Base-by-base conservation (phyloP, 2,797 vertebrate genomes). In the Bucorvus abyssinicus region DNA sequence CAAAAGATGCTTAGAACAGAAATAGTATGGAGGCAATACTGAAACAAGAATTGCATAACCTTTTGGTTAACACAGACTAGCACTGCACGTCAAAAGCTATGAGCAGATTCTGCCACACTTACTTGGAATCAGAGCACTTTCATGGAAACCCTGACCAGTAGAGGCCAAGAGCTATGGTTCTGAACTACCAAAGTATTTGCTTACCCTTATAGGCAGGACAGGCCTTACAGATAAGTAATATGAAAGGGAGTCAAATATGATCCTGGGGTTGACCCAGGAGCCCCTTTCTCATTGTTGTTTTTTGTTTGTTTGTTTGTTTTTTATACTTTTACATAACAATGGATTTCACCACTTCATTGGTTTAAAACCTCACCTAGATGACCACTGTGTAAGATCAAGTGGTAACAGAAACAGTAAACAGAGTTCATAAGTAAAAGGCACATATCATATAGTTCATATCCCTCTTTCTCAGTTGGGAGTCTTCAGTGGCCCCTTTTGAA, bases 361-460 rank as follows among this genome's bases (percentile, higher is more conserved):
- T 50, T 56, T 61, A 50, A 84, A 89, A 75, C 3, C 12, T 73
- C 19, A 61, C 50, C 9, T 77, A 29, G 7, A 13, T 80, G 52
- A 47, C 23, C 36, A 38, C 23, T 36, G 3, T 36, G 7, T 60
- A 71, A 87, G 2, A 12, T 61, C 22, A 59, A 61, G 21, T 44
- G 17, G 14, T 36, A 85, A 71, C 11, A 80, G 27, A 90, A 90
- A 24, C 2, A 69, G 29, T 57, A 83, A 60, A 64, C 45, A 63
- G 1, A 50, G 23, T 67, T 77, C 1, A 30, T 34, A 7, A 55
- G 45, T 34, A 74, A 84, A 52, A 24, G 6, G 3, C 7, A n/a
- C 2, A 1, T 40, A 84, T 32, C 0, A 0, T 45, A n/a, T 4
- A 55, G 15, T 17, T 82, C 40, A 27, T 77, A 56, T 14, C 12